Base-by-base conservation (phyloP, 2,113 vertebrate species). In the Chunga burmeisteri region DNA sequence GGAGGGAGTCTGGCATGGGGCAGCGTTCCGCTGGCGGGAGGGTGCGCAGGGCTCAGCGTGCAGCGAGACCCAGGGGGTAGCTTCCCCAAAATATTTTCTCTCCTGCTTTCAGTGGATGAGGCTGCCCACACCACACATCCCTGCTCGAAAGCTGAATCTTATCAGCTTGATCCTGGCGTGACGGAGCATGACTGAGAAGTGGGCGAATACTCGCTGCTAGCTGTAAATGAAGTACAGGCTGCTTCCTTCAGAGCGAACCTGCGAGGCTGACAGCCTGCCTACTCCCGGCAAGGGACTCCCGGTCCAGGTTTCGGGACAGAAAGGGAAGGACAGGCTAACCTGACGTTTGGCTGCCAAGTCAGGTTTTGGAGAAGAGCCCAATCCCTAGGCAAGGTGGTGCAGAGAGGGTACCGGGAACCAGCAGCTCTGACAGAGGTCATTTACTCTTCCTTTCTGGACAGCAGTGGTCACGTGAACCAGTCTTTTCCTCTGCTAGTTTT, bases 31-130 rank as follows among this genome's bases (percentile, higher is more conserved):
- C 67, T 42, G 30, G 44, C 2, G 7, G 27, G 30, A n/a, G 20
- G 56, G 12, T 5, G 13, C 0, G 2, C 18, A 5, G 62, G 32
- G 32, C 38, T 55, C 7, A 0, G 83, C 1, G 0, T 3, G 47
- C 40, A 7, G 49, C 13, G 4, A 34, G 14, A 30, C 32, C 40
- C 0, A 1, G 22, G 22, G 13, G 36, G 15, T 12, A 52, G 55
- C 30, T 30, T 29, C 68, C 68, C 46, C 8, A 30, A 18, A 15
- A 14, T 11, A 6, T 8, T 26, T 15, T 21, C 17, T 50, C 17
- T 61, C 46, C 55, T 4, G 23, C 26, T 30, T 23, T 25, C 47
- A 6, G 32, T 12, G 29, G 30, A 4, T 30, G 81, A 44, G 38
- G 34, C 47, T 53, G 21, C 5, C 44, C 3, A 3, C 5, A 3